A percentile compares a stretch with the other conserved stretches of the same genome.
These are phyloP conservation scores for Lethenteron reissneri DNA, from an alignment of 2,113 vertebrate genomes.

Conservation along the genomic window DNA sequence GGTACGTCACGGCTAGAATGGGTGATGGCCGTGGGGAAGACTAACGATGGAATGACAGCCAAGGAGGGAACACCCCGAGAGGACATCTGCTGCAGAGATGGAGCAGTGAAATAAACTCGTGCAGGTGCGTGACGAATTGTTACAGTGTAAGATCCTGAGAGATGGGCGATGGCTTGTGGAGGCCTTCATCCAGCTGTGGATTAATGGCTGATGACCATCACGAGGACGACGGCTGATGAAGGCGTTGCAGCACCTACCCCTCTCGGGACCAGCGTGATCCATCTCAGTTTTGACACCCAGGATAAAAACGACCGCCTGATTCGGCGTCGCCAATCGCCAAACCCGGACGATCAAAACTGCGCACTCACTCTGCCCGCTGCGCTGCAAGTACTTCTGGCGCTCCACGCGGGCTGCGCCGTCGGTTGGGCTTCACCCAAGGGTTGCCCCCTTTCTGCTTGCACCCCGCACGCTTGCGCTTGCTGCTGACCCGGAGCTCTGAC, in stretches of 20 bases:
- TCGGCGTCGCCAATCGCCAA: neutral
- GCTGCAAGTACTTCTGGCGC: constrained; percentile 17
- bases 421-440: constrained; percentile 27
- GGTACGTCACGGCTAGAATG: no score
- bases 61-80: no score
- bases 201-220: no score
- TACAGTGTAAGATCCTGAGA: no score
- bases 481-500: constrained; percentile 21
- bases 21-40: no score
- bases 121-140: no score
- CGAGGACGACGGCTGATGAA: neutral
- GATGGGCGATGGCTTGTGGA: no score
- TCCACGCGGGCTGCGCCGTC: constrained; percentile 28
- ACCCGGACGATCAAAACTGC: neutral
- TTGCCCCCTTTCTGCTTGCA: constrained; percentile 29
- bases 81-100: no score
- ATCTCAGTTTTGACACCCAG: neutral
- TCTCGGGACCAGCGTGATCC: constrained; percentile 1
- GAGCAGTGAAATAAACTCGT: no score
- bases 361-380: constrained; percentile 15
- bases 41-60: no score
- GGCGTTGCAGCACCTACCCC: neutral
- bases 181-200: no score
- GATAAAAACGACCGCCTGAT: neutral
- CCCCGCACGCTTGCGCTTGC: constrained; percentile 17